Evolutionary conservation across 92 coral and sea anemone genomes (phyloP), one percentile per base, ranked within the genome.

Genomic region (Ricordea florida): DNA sequence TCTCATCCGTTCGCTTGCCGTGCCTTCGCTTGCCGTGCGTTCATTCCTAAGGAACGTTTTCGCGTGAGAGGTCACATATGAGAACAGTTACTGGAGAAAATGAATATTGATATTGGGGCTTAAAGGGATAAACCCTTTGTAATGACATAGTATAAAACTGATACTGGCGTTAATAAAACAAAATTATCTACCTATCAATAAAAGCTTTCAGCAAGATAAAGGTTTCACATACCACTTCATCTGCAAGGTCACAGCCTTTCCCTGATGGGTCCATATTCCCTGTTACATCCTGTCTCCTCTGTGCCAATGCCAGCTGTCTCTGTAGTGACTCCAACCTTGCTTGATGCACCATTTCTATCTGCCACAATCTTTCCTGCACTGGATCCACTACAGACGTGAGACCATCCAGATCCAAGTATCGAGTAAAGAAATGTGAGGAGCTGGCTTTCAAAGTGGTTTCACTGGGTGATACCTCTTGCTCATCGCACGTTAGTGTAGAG

Each of bases 391-490:
- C 65, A 13, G 77, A 25, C 2, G 98, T 85, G 56, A 94, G 66
- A 1, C 98, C 98, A 62, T 94, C 98, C 17, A 69, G 70, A 57
- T 92, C 97, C 31, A 94, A 78, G 81, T 82, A 88, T 53, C 89
- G 84, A 8, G 86, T 66, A 45, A 88, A 81, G 50, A 88, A 50
- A 52, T 45, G 57, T 20, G 81, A 82, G n/a, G 83, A 78, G 26
- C 63, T 42, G 3, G 82, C 59, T 44, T 74, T 77, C 25, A 79
- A 62, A 0, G 93, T 88, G 0, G 63, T 31, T 5, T 67, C 40
- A 38, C 79, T 84, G 1, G 76, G 64, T 11, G 28, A 55, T 30
- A 43, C 31, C 29, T 65, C 87, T 29, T 55, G 57, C 9, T 30
- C 40, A 49, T 24, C 38, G 17, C 51, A 31, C 4, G 72, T 66